Percentiles rank a stretch among this genome's conserved stretches.
Conservation (phyloP, 1,140 invertebrate genomes). For the Drosophila insularis region DNA sequence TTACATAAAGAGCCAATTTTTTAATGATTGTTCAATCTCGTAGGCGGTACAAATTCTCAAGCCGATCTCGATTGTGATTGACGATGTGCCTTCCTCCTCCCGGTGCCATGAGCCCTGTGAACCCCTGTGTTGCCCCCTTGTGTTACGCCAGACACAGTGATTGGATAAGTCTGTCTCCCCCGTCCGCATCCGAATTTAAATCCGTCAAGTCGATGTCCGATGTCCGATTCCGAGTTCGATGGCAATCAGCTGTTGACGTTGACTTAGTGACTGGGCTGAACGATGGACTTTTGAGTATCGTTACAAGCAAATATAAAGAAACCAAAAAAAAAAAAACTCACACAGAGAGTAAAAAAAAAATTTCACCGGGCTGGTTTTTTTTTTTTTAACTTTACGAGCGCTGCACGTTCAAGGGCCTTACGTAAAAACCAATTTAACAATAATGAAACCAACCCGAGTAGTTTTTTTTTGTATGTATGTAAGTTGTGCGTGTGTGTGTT, state of each 20-base stretch:
- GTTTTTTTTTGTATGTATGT: slow-evolving; percentile 40
- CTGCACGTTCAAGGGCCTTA: slow-evolving; percentile 78
- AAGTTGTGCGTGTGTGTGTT: slow-evolving; percentile 39
- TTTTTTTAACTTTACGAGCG: slow-evolving; percentile 61
- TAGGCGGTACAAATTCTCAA: slow-evolving; percentile 6
- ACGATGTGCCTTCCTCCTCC: no score
- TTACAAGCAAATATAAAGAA: slow-evolving; percentile 47
- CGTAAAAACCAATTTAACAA: slow-evolving; percentile 52
- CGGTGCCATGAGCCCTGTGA: no score
- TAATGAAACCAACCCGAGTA: slow-evolving; percentile 50
- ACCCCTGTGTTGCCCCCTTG: no score
- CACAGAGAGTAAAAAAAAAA: slow-evolving; percentile 49
- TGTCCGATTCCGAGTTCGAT: not conserved
- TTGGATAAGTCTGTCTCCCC: slow-evolving; percentile 7
- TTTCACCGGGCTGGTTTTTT: slow-evolving; percentile 55
- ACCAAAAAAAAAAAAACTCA: slow-evolving; percentile 13
- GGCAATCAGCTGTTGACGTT: slow-evolving; percentile 45
- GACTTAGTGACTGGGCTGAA: slow-evolving; percentile 52
- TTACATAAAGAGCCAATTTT: slow-evolving; percentile 8
- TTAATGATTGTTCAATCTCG: not conserved
- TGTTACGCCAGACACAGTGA: slow-evolving; percentile 9
- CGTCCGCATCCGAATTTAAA: slow-evolving; percentile 1
- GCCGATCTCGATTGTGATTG: slow-evolving; percentile 1
- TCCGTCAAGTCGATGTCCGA: not conserved
- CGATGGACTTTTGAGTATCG: slow-evolving; percentile 52